A percentile compares a stretch with the other conserved stretches of the same genome.
Evolutionary conservation across 2,888 invertebrate species (phyloP).

Genomic region (Eurytoma adleriae): DNA sequence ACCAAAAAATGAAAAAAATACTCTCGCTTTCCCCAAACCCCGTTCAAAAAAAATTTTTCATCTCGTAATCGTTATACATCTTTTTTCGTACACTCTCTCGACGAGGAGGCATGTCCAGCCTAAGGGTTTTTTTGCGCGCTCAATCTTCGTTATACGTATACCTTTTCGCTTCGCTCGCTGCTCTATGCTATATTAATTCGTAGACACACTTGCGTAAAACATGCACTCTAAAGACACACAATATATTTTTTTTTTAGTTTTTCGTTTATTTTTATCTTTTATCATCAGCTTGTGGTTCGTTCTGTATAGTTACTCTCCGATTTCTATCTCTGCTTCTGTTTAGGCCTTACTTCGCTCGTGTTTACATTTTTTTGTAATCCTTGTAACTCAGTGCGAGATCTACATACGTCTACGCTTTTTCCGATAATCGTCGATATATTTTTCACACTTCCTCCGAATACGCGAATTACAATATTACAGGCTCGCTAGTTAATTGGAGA

Average conservation of each 20-base stretch:
- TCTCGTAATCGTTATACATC: neutral
- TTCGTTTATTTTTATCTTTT: slow-evolving; percentile 34
- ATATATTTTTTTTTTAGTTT: slow-evolving; percentile 46
- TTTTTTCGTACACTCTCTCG: slow-evolving; percentile 24
- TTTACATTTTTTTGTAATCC: slow-evolving; percentile 26
- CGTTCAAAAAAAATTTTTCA: slow-evolving; percentile 18
- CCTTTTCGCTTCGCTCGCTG: slow-evolving; percentile 47
- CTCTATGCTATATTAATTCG: slow-evolving; percentile 50
- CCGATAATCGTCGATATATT: neutral
- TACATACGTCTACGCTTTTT: neutral
- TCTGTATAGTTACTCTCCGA: slow-evolving; percentile 25
- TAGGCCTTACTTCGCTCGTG: slow-evolving; percentile 51
- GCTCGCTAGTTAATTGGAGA: slow-evolving; percentile 57
- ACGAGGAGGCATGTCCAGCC: slow-evolving; percentile 31
- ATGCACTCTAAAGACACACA: slow-evolving; percentile 56
- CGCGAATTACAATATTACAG: slow-evolving; percentile 49
- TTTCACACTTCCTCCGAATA: slow-evolving; percentile 22
- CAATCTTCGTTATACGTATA: slow-evolving; percentile 48
- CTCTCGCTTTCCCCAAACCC: slow-evolving; percentile 18
- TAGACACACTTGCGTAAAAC: slow-evolving; percentile 56
- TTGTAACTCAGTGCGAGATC: slow-evolving; percentile 4
- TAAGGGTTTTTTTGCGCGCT: slow-evolving; percentile 47
- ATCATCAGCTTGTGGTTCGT: slow-evolving; percentile 32
- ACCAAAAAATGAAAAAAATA: slow-evolving; percentile 39
- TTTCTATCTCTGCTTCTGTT: slow-evolving; percentile 12